Percentiles rank a stretch among this genome's conserved stretches.
Conservation (phyloP, 2,797 vertebrate species). For the Thalassophryne amazonica region DNA sequence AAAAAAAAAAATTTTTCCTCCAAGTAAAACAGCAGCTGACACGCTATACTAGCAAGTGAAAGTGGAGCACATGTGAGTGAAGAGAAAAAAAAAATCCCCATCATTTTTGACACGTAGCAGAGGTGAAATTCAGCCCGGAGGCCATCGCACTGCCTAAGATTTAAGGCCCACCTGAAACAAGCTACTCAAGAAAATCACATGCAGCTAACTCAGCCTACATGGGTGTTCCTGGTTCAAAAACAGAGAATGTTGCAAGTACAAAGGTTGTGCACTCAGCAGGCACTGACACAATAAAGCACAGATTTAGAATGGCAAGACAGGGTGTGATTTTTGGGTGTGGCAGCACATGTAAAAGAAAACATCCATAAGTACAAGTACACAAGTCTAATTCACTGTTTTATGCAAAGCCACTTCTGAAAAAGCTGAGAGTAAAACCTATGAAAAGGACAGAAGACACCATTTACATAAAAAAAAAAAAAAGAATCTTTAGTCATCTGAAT, state of each 20-base stretch:
- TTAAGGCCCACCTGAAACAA: constrained; percentile 17
- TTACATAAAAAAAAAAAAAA: constrained; percentile 4
- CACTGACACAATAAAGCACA: background rate
- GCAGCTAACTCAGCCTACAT: background rate
- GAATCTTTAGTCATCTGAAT: background rate
- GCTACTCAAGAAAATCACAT: background rate
- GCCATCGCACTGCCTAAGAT: constrained; percentile 14
- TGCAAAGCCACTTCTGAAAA: background rate
- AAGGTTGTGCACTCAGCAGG: background rate
- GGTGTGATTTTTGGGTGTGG: constrained; percentile 43
- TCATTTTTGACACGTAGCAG: constrained; percentile 3
- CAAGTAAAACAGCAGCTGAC: background rate
- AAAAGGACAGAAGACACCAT: too few relatives aligned
- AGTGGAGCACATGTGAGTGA: background rate
- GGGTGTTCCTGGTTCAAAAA: background rate
- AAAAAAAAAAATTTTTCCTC: constrained; percentile 25
- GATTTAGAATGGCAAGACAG: constrained; percentile 7
- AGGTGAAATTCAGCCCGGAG: constrained; percentile 28
- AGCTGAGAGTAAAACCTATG: constrained; percentile 4
- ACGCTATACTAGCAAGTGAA: background rate
- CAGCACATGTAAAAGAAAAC: background rate
- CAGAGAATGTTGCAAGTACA: background rate
- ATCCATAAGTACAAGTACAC: background rate
- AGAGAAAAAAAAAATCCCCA: background rate
- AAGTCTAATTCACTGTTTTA: background rate